A percentile compares a stretch with the other conserved stretches of the same genome.
These are phyloP conservation scores for Drosophila nigrodunni DNA, from an alignment of 1,140 invertebrate species.

Conservation along the genomic window DNA sequence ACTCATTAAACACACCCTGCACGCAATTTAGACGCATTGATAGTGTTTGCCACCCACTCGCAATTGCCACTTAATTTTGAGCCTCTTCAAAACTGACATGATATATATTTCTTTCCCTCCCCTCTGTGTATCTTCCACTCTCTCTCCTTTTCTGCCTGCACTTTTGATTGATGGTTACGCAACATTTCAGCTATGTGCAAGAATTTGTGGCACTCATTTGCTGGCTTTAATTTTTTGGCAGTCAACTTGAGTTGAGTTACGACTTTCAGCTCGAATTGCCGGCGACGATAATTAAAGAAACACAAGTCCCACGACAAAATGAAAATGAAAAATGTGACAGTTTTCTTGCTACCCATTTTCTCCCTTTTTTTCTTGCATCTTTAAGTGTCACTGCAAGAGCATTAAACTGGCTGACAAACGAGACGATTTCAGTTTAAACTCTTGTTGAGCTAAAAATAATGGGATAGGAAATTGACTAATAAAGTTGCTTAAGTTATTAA, in stretches of 20 bases:
- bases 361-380: neutral
- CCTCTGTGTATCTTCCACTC: no score
- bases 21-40: slow-evolving; percentile 27
- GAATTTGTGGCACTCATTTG: slow-evolving; percentile 6
- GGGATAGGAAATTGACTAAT: neutral
- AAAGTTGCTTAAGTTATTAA: neutral
- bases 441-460: neutral
- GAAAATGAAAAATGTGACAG: slow-evolving; percentile 61
- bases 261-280: slow-evolving; percentile 39
- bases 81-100: slow-evolving; percentile 60
- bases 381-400: slow-evolving; percentile 10
- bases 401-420: slow-evolving; percentile 15
- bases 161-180: slow-evolving; percentile 72
- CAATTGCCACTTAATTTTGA: slow-evolving; percentile 59
- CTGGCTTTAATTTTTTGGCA: neutral
- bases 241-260: slow-evolving; percentile 31
- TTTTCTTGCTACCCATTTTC: slow-evolving; percentile 21
- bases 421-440: neutral
- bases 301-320: slow-evolving; percentile 11
- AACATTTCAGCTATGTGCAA: slow-evolving; percentile 36
- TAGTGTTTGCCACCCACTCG: neutral
- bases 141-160: slow-evolving; percentile 40
- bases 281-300: slow-evolving; percentile 33
- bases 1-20: slow-evolving; percentile 29
- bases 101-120: slow-evolving; percentile 11